Conservation (phyloP, 2,797 vertebrate genomes). For the Synaphobranchus kaupii region DNA sequence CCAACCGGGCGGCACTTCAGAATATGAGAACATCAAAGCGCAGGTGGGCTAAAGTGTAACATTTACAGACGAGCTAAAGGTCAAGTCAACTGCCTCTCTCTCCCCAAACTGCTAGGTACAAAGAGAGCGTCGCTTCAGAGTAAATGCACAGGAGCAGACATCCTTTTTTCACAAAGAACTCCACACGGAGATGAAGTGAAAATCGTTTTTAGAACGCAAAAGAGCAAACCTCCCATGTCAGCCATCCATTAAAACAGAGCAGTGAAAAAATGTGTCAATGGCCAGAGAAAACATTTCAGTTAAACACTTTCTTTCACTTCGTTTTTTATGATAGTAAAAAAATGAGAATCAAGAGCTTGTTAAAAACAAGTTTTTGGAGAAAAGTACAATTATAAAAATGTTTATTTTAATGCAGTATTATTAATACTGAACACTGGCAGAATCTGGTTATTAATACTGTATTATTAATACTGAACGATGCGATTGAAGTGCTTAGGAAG, state of each 20-base stretch:
- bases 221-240: not conserved
- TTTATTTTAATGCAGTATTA: not conserved
- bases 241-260: not conserved
- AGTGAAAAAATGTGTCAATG: not conserved
- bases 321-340: too few relatives aligned
- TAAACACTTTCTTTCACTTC: not conserved
- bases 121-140: not conserved
- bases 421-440: not conserved
- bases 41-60: not conserved
- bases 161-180: not conserved
- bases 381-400: not conserved
- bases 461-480: too few relatives aligned
- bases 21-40: not conserved
- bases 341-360: not conserved
- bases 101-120: not conserved
- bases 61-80: not conserved
- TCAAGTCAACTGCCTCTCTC: not conserved
- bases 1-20: not conserved
- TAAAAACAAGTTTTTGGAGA: not conserved
- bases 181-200: not conserved
- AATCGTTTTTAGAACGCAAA: not conserved
- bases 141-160: not conserved
- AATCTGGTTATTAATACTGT: too few relatives aligned
- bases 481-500: too few relatives aligned
- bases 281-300: not conserved